Evolutionary conservation across 2,113 vertebrate genomes (phyloP).

Genomic region (Pterocles orientalis): DNA sequence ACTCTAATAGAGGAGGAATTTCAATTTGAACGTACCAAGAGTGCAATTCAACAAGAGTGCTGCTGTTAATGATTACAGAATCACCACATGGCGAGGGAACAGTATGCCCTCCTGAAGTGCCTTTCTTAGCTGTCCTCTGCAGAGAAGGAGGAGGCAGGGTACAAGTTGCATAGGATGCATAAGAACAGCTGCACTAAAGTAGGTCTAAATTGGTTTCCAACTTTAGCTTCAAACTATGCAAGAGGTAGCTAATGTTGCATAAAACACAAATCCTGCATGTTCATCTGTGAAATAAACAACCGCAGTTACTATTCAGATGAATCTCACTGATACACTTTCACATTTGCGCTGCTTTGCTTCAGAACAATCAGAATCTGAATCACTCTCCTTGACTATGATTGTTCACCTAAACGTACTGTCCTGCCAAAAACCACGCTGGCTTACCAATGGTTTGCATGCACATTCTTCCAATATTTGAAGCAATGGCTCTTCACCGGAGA

Average conservation of each 20-base stretch:
- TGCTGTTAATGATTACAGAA: slow-evolving; percentile 16
- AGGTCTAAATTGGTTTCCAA: background rate
- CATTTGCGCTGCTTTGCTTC: background rate
- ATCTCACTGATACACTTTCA: background rate
- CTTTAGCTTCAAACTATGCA: background rate
- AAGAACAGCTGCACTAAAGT: background rate
- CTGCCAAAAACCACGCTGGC: background rate
- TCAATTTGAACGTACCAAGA: background rate
- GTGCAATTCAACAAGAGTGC: background rate
- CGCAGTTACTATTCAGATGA: background rate
- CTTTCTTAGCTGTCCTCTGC: background rate
- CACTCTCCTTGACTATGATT: background rate
- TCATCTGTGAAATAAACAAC: background rate
- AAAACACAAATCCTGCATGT: background rate
- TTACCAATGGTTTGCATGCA: background rate
- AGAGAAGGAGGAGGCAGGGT: background rate
- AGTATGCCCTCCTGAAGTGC: background rate
- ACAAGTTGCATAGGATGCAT: background rate
- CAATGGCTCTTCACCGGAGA: background rate
- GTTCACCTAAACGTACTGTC: background rate
- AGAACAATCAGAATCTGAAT: background rate
- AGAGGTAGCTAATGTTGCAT: background rate
- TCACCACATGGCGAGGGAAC: background rate
- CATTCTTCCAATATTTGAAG: background rate
- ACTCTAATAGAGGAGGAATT: background rate